phyloP scores from a whole-genome alignment of 2,113 vertebrate genomes.

The Steatornis caripensis region DNA sequence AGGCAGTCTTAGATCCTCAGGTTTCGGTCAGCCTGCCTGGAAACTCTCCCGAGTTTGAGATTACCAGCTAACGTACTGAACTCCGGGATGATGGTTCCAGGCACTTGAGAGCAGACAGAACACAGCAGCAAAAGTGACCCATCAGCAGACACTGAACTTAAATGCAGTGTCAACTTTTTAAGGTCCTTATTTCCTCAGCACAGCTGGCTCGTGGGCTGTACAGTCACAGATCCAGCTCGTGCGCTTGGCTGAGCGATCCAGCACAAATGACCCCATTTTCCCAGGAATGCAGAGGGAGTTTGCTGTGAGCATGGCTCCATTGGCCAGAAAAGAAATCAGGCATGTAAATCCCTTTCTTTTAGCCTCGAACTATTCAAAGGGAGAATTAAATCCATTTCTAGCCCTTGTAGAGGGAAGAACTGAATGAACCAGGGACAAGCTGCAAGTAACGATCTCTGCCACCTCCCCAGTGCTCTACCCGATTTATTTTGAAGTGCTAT shows the following conservation, averaged over 20 bases:
- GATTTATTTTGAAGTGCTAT: background rate
- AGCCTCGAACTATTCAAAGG: background rate
- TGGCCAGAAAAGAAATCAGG: background rate
- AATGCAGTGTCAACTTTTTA: background rate
- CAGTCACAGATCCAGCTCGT: background rate
- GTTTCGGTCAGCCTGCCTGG: background rate
- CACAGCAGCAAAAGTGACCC: background rate
- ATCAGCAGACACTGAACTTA: background rate
- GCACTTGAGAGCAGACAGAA: background rate
- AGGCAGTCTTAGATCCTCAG: background rate
- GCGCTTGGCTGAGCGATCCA: background rate
- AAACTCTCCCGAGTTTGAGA: background rate
- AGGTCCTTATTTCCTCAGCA: background rate
- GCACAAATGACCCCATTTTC: conserved; percentile 15
- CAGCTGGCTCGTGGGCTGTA: background rate
- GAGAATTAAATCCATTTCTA: background rate
- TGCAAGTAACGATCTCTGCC: background rate
- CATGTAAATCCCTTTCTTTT: background rate
- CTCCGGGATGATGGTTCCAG: background rate
- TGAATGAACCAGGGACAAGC: background rate
- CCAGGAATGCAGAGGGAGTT: conserved; percentile 15
- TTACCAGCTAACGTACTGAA: background rate
- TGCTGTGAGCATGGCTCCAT: background rate
- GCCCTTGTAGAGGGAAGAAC: background rate
- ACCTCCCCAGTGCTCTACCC: background rate